These are phyloP conservation scores for Macropus fuliginosus DNA, from an alignment of 2,797 vertebrate genomes.

Conservation along the genomic window DNA sequence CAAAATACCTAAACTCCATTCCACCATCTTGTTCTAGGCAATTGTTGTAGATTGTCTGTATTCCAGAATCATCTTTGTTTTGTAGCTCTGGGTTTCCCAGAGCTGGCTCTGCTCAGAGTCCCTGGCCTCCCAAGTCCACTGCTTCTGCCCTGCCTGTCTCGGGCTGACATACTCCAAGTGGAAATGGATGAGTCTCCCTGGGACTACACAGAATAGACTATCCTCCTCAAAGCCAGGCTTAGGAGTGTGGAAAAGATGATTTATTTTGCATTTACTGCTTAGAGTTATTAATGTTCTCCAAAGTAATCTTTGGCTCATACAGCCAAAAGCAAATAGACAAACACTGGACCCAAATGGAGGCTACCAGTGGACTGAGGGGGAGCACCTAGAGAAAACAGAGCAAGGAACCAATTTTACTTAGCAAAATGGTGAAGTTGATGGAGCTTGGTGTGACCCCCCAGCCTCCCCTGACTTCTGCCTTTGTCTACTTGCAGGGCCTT, in stretches of 20 bases:
- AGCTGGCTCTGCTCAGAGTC: neutral
- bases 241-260: slow-evolving; percentile 19
- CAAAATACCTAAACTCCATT: neutral
- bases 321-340: slow-evolving; percentile 9
- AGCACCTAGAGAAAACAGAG: slow-evolving; percentile 22
- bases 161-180: slow-evolving; percentile 8
- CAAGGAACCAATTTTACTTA: neutral
- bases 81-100: neutral
- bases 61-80: neutral
- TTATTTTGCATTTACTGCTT: slow-evolving; percentile 38
- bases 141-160: neutral
- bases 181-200: neutral
- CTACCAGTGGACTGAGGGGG: neutral
- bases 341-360: slow-evolving; percentile 1
- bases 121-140: neutral
- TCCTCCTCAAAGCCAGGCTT: neutral
- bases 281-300: neutral
- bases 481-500: neutral
- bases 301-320: neutral
- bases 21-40: neutral
- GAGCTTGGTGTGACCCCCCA: neutral
- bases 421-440: neutral
- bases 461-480: neutral
- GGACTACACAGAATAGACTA: slow-evolving; percentile 15
- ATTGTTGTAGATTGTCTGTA: neutral